Conservation (phyloP, 2,888 invertebrate species). For the Doris montereyensis region DNA sequence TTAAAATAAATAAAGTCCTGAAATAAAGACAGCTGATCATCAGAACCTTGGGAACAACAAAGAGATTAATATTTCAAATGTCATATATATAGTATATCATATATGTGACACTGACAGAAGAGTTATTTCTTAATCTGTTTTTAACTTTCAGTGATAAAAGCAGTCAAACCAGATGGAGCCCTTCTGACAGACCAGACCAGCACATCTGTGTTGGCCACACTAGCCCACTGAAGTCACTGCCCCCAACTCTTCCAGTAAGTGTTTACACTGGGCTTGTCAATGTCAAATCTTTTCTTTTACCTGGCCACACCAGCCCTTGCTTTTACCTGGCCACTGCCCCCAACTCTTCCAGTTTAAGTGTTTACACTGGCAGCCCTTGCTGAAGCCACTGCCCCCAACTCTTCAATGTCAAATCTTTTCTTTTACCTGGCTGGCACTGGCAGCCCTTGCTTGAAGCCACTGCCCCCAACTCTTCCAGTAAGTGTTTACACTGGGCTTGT, state of each 20-base stretch:
- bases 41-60: no score
- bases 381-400: constrained; percentile 71
- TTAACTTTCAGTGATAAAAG: no score
- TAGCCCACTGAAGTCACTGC: constrained; percentile 74
- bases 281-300: constrained; percentile 37
- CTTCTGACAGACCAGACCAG: constrained; percentile 66
- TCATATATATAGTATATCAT: no score
- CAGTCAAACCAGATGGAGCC: constrained; percentile 39
- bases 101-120: no score
- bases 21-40: no score
- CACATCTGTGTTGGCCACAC: constrained; percentile 73
- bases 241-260: constrained; percentile 60
- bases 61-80: no score
- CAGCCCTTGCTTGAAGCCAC: constrained; percentile 74
- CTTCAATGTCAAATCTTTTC: no score
- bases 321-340: constrained; percentile 73
- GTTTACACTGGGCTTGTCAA: no score
- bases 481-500: no score
- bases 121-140: no score
- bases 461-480: constrained; percentile 63
- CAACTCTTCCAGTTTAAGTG: constrained; percentile 55
- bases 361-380: constrained; percentile 74
- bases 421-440: constrained; percentile 72
- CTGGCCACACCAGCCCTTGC: constrained; percentile 73
- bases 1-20: no score